phyloP scores from a whole-genome alignment of 2,797 vertebrate genomes.

The Periophthalmus magnuspinnatus region DNA sequence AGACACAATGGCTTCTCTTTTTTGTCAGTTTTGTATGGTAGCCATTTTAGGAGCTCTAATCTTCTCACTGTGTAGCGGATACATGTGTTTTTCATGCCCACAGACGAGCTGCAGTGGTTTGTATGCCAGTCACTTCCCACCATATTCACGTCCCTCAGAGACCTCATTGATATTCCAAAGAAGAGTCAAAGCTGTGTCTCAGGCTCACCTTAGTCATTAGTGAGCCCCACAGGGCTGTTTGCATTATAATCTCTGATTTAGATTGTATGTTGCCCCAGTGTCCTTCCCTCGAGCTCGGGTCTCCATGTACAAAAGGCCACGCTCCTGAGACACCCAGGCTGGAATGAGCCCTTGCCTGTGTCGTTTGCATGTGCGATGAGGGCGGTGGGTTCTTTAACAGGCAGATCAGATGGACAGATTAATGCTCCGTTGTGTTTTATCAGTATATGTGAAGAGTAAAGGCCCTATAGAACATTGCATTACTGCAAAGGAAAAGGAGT shows the following conservation, averaged over 20 bases:
- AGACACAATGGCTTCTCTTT: slow-evolving; percentile 43
- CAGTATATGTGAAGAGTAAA: slow-evolving; percentile 27
- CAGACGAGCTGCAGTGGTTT: slow-evolving; percentile 53
- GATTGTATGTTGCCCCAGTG: slow-evolving; percentile 62
- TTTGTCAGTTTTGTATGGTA: slow-evolving; percentile 31
- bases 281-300: slow-evolving; percentile 66
- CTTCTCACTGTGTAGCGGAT: slow-evolving; percentile 36
- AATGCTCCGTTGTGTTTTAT: slow-evolving; percentile 33
- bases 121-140: slow-evolving; percentile 72
- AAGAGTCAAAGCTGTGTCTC: slow-evolving; percentile 61
- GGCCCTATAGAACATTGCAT: slow-evolving; percentile 45
- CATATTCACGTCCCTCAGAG: slow-evolving; percentile 61
- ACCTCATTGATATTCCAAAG: slow-evolving; percentile 77
- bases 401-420: slow-evolving; percentile 43
- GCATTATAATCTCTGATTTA: slow-evolving; percentile 76
- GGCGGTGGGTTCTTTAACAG: slow-evolving; percentile 47
- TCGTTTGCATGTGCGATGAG: slow-evolving; percentile 41
- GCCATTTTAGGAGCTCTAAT: slow-evolving; percentile 45
- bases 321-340: slow-evolving; percentile 34
- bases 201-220: slow-evolving; percentile 76
- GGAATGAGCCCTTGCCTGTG: slow-evolving; percentile 51
- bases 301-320: slow-evolving; percentile 55
- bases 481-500: slow-evolving; percentile 31
- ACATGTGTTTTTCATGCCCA: slow-evolving; percentile 46
- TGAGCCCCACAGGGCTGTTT: slow-evolving; percentile 70